Conservation (phyloP, 2,797 vertebrate species). For the Margarornis squamiger region DNA sequence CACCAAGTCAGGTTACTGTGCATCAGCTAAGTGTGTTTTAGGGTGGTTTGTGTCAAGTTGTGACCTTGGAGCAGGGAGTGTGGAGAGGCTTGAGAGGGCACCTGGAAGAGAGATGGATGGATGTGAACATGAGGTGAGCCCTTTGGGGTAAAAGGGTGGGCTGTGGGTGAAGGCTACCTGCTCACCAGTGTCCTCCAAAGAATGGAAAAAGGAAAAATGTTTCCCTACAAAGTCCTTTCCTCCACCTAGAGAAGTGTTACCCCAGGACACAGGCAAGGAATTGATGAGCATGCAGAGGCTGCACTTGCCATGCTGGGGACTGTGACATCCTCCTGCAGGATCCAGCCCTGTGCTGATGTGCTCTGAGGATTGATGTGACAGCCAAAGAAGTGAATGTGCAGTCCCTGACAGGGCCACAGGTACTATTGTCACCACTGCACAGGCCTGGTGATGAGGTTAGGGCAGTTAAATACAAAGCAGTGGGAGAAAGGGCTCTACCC, state of each 20-base stretch:
- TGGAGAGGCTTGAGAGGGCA: not conserved
- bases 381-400: not conserved
- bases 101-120: not conserved
- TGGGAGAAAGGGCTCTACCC: not conserved
- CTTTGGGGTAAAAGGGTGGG: not conserved
- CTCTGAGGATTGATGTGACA: not conserved
- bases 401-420: not conserved
- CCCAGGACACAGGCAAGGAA: not conserved
- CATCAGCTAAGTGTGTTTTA: not conserved
- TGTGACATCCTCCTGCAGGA: not conserved
- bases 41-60: not conserved
- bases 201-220: not conserved
- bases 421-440: not conserved
- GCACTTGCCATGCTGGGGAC: accelerated
- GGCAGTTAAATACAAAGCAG: not conserved
- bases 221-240: not conserved
- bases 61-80: not conserved
- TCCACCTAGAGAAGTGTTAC: not conserved
- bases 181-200: not conserved
- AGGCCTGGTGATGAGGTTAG: not conserved
- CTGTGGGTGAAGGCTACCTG: not conserved
- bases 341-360: not conserved
- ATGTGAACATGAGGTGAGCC: not conserved
- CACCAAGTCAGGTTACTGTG: not conserved
- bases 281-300: not conserved